These are phyloP conservation scores for Chionodraco myersi DNA, from an alignment of 2,113 vertebrate species.

Conservation along the genomic window DNA sequence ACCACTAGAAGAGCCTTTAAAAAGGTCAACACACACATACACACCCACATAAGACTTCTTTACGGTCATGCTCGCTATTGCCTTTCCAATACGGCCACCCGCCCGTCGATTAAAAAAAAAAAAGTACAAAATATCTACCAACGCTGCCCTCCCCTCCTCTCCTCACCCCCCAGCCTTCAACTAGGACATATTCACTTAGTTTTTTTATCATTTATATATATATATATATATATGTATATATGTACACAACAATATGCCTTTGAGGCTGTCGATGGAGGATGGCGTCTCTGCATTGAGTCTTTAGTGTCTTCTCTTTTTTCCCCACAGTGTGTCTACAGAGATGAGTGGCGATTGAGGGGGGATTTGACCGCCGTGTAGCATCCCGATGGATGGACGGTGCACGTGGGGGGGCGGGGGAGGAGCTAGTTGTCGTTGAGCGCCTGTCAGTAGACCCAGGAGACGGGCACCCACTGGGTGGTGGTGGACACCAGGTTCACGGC, in stretches of 20 bases:
- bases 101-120: slow-evolving; percentile 75
- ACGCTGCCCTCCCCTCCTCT: slow-evolving; percentile 43
- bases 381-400: slow-evolving; percentile 15
- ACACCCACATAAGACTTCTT: slow-evolving; percentile 68
- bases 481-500: slow-evolving; percentile 98
- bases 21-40: slow-evolving; percentile 52
- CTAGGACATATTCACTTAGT: slow-evolving; percentile 73
- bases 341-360: slow-evolving; percentile 39
- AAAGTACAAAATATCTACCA: slow-evolving; percentile 79
- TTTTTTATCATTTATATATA: slow-evolving; percentile 71
- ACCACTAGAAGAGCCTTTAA: slow-evolving; percentile 64
- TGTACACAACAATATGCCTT: slow-evolving; percentile 71
- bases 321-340: slow-evolving; percentile 63
- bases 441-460: slow-evolving; percentile 98
- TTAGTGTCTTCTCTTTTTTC: slow-evolving; percentile 53
- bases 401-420: background rate
- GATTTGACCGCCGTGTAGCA: slow-evolving; percentile 6
- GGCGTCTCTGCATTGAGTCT: slow-evolving; percentile 57
- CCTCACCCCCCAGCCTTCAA: slow-evolving; percentile 35
- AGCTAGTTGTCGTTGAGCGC: slow-evolving; percentile 14
- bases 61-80: slow-evolving; percentile 77
- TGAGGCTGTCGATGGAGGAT: slow-evolving; percentile 58
- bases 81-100: slow-evolving; percentile 67
- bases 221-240: slow-evolving; percentile 70
- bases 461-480: slow-evolving; percentile 96